Percentiles rank a stretch among this genome's conserved stretches.
Evolutionary conservation across 2,113 vertebrate species (phyloP).

Genomic region (Mirounga angustirostris): DNA sequence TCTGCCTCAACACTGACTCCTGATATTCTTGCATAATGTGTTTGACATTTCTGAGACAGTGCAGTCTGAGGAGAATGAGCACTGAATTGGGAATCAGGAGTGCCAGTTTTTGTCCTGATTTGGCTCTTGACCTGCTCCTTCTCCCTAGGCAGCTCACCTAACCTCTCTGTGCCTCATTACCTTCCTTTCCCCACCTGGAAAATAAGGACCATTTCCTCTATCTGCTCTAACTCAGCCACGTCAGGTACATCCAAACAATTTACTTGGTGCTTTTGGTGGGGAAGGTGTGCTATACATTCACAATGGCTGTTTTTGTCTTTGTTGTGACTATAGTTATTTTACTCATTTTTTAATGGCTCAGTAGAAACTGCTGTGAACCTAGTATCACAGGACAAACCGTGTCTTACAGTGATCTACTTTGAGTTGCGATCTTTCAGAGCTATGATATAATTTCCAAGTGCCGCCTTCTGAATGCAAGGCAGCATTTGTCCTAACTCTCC

Average conservation of each 20-base stretch:
- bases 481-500: background rate
- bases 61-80: constrained; percentile 29
- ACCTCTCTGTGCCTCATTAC: constrained; percentile 65
- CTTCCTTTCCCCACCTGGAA: background rate
- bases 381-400: background rate
- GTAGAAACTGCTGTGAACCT: background rate
- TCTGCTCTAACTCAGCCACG: background rate
- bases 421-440: background rate
- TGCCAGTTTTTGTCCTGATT: constrained; percentile 8
- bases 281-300: background rate
- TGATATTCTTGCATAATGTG: constrained; percentile 24
- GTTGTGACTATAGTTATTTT: constrained; percentile 44
- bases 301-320: constrained; percentile 51
- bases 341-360: constrained; percentile 62
- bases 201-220: background rate
- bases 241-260: background rate
- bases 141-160: constrained; percentile 32
- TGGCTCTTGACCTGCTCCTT: constrained; percentile 32
- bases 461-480: background rate
- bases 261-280: background rate
- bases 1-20: constrained; percentile 31
- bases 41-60: constrained; percentile 55
- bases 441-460: background rate
- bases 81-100: constrained; percentile 40
- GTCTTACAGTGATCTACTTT: constrained; percentile 31